Percentiles rank a stretch among this genome's conserved stretches.
Conservation (phyloP, 2,113 vertebrate genomes). For the Ciconia maguari region DNA sequence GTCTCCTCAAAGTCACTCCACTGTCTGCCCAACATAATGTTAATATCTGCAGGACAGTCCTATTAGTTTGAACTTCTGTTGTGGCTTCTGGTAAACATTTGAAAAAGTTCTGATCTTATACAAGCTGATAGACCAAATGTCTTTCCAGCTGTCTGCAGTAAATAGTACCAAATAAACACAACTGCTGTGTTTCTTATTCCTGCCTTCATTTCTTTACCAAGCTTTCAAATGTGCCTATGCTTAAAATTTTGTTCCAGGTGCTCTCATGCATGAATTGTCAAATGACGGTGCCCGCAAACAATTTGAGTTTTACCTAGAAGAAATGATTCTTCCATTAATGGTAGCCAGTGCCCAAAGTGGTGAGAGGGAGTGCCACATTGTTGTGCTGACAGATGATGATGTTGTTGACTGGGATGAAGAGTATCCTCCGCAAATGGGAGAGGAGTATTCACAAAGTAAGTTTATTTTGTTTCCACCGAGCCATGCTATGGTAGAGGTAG, state of each 20-base stretch:
- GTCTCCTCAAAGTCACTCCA: not conserved
- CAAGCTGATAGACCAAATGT: not conserved
- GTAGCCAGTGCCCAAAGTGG: constrained; percentile 96
- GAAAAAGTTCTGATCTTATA: not conserved
- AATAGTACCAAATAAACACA: not conserved
- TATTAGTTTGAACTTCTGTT: not conserved
- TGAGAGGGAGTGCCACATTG: constrained; percentile 97
- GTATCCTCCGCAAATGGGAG: constrained; percentile 98
- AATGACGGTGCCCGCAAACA: constrained; percentile 96
- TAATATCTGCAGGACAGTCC: not conserved
- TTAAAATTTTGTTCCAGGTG: constrained; percentile 79
- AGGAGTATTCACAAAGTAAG: constrained; percentile 98
- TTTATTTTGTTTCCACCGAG: not conserved
- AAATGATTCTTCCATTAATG: constrained; percentile 98
- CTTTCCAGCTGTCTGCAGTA: not conserved
- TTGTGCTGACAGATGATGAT: constrained; percentile 97
- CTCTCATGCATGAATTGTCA: constrained; percentile 98
- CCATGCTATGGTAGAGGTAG: accelerated
- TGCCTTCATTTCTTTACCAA: not conserved
- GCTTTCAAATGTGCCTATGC: not conserved
- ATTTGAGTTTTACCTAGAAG: constrained; percentile 97
- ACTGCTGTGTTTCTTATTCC: not conserved
- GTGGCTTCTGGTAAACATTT: not conserved
- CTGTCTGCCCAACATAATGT: not conserved
- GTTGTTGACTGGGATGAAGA: constrained; percentile 99